A percentile compares a stretch with the other conserved stretches of the same genome.
These are phyloP conservation scores for Pseudotriccus pelzelni DNA, from an alignment of 2,797 vertebrate genomes.

Conservation along the genomic window DNA sequence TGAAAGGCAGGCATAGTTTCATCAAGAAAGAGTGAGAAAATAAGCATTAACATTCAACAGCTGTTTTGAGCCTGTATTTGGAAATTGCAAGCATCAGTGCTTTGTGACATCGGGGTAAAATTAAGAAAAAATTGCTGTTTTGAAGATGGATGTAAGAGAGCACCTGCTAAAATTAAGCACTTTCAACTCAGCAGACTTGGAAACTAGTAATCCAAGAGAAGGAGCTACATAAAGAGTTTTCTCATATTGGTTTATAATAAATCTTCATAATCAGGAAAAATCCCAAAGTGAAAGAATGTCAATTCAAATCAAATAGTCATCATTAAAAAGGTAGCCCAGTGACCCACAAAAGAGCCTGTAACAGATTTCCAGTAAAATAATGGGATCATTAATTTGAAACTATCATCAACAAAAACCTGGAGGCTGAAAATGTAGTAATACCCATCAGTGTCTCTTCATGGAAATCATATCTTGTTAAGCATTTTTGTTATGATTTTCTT, in stretches of 20 bases:
- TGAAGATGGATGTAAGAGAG: neutral
- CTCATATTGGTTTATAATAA: neutral
- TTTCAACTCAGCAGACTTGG: neutral
- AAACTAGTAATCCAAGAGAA: neutral
- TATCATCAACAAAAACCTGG: neutral
- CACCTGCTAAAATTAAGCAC: constrained; percentile 5
- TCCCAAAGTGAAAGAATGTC: neutral
- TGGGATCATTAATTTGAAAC: neutral
- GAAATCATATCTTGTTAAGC: neutral
- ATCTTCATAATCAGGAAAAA: neutral
- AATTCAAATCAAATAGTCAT: neutral
- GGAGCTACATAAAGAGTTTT: neutral
- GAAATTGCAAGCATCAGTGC: neutral
- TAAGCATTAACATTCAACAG: neutral
- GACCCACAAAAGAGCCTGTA: neutral
- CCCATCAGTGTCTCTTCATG: neutral
- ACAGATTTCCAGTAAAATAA: neutral
- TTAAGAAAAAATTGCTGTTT: constrained; percentile 3
- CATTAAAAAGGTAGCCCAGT: neutral
- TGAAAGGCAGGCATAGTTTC: neutral
- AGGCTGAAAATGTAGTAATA: neutral
- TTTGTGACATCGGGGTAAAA: neutral
- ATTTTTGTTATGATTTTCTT: neutral
- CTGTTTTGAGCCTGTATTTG: neutral
- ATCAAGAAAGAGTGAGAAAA: neutral